Percentiles rank a stretch among this genome's conserved stretches.
phyloP scores from a whole-genome alignment of 2,797 vertebrate genomes.

The Sciaenops ocellatus region DNA sequence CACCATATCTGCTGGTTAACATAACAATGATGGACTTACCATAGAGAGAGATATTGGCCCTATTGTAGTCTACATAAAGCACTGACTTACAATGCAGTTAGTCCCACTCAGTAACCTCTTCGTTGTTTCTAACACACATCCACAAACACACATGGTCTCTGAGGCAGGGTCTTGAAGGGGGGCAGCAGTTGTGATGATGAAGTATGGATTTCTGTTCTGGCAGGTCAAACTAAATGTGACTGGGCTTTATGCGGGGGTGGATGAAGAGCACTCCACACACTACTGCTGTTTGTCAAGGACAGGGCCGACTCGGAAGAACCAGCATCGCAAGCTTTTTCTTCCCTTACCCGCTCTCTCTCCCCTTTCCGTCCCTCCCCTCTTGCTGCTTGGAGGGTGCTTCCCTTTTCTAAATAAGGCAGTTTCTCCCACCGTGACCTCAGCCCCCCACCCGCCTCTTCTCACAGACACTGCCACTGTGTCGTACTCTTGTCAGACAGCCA shows the following conservation, averaged over 20 bases:
- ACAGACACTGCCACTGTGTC: constrained; percentile 30
- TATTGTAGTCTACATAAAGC: constrained; percentile 1
- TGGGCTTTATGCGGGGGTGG: constrained; percentile 31
- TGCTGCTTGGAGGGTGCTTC: constrained; percentile 33
- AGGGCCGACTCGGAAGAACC: neutral
- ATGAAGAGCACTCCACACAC: constrained; percentile 40
- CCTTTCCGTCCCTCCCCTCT: neutral
- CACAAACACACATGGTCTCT: neutral
- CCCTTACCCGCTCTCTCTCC: neutral
- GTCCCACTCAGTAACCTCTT: neutral
- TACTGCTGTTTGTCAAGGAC: constrained; percentile 37
- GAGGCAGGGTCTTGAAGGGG: constrained; percentile 33
- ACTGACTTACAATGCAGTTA: neutral
- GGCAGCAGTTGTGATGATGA: constrained; percentile 51
- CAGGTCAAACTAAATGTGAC: constrained; percentile 42
- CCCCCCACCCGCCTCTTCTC: neutral
- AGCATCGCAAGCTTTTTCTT: neutral
- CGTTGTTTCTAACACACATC: neutral
- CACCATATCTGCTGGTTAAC: neutral
- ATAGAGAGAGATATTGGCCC: neutral
- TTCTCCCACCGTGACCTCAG: constrained; percentile 17
- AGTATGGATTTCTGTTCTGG: constrained; percentile 58
- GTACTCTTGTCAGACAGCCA: constrained; percentile 62
- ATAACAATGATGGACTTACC: too few species aligned
- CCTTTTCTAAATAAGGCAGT: constrained; percentile 58